Base-by-base conservation (phyloP, 1,140 invertebrate species). In the Riptortus pedestris region DNA sequence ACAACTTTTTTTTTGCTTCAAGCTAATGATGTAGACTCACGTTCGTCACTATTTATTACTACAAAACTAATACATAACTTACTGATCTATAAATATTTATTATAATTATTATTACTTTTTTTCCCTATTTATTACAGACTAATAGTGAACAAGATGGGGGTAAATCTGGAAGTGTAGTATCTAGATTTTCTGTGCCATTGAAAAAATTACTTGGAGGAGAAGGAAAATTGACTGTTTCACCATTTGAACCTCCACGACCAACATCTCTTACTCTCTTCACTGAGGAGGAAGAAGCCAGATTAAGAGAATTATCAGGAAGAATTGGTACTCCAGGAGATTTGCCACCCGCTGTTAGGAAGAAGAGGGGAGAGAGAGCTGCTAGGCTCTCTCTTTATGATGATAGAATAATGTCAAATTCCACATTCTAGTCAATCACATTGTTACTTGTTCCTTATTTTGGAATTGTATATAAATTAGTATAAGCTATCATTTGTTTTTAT, bases 331-430 rank as follows among this genome's bases (percentile, higher is more conserved):
- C 89, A 0, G 85, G 87, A 0, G 85, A 88, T 72, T 79, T 91
- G 1, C 88, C 88, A 4, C 83, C 85, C 0, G 86, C 85, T 0
- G 83, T 87, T 2, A 70, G 86, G 12, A 80, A 82, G 67, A 81
- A 84, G 16, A 76, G 86, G 33, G 78, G 83, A 11, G 51, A 55
- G 51, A 2, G 51, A 55, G 51, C 51, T 18, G 76, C 77, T 12
- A 79, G 90, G 64, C 82, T 92, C 68, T 91, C 89, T 16, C 73
- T 92, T 2, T 92, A 91, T 71, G 89, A 92, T 70, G 90, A 93
- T 71, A 77, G 90, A 29, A 88, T 92, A 77, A 93, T 92, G 89
- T 48, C 65, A 20, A 52, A 62, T 38, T 33, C 47, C 48, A 51
- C 27, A n/a, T 27, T 62, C 28, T 55, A 55, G 51, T 55, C 51